A percentile compares a stretch with the other conserved stretches of the same genome.
phyloP scores from a whole-genome alignment of 2,113 vertebrate genomes.

The Kryptolebias marmoratus region DNA sequence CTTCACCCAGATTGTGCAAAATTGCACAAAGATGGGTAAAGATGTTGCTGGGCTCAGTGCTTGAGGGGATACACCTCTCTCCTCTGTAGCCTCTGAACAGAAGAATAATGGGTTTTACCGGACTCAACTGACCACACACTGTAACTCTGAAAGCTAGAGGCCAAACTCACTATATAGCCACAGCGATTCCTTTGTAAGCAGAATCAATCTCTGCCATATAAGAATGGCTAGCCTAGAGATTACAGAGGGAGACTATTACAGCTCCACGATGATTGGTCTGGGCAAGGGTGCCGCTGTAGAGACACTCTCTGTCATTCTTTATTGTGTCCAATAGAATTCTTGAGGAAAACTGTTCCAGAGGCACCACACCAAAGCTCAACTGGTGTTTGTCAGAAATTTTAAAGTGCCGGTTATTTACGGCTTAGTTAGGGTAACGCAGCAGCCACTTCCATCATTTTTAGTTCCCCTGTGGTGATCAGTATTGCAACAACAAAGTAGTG shows the following conservation, averaged over 20 bases:
- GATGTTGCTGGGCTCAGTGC: slow-evolving; percentile 27
- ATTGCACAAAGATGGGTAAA: slow-evolving; percentile 22
- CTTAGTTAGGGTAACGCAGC: background rate
- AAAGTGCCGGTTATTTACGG: background rate
- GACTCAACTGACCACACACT: slow-evolving; percentile 67
- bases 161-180: slow-evolving; percentile 63
- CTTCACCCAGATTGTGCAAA: slow-evolving; percentile 19
- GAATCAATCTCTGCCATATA: slow-evolving; percentile 47
- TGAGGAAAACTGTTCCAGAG: slow-evolving; percentile 19
- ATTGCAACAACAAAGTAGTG: background rate
- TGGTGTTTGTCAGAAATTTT: background rate
- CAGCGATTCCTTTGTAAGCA: slow-evolving; percentile 63
- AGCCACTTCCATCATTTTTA: background rate
- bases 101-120: slow-evolving; percentile 64
- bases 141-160: slow-evolving; percentile 63
- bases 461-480: background rate
- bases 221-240: slow-evolving; percentile 42
- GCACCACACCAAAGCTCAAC: background rate
- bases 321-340: slow-evolving; percentile 2
- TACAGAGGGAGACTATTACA: slow-evolving; percentile 42
- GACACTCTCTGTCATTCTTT: slow-evolving; percentile 19
- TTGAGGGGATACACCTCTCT: slow-evolving; percentile 40
- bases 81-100: slow-evolving; percentile 41
- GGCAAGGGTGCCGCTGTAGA: slow-evolving; percentile 16
- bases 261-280: slow-evolving; percentile 48